phyloP scores from a whole-genome alignment of 2,797 vertebrate genomes.

The Acestrorhynchus altus region DNA sequence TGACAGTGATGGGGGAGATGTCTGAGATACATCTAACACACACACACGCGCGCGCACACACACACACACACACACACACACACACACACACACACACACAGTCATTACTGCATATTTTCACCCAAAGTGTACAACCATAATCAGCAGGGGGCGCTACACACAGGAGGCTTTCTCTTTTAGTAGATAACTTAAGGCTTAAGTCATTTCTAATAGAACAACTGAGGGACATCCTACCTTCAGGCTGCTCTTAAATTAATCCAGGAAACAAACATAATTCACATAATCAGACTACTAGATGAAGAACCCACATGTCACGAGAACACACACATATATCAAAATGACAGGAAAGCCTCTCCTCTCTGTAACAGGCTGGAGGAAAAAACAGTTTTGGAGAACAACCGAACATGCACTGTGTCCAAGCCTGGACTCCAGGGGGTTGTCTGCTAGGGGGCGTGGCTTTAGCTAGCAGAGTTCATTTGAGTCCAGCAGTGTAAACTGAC shows the following conservation, averaged over 20 bases:
- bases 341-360: neutral
- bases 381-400: neutral
- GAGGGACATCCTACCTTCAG: too few species aligned
- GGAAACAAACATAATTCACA: too few species aligned
- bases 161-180: too few species aligned
- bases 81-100: neutral
- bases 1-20: conserved; percentile 77
- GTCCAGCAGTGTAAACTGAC: too few species aligned
- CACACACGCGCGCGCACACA: conserved; percentile 6
- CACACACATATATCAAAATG: neutral
- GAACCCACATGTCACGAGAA: neutral
- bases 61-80: conserved; percentile 10
- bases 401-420: neutral
- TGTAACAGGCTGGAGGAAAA: neutral
- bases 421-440: neutral
- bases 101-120: neutral
- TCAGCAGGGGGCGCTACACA: too few species aligned
- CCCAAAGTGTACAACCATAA: neutral
- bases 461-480: too few species aligned
- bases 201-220: too few species aligned
- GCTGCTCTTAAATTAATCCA: too few species aligned
- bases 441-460: too few species aligned
- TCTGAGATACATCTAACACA: conserved; percentile 75
- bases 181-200: too few species aligned
- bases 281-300: too few species aligned